phyloP scores from a whole-genome alignment of 1,140 invertebrate species.

The Drosophila varians region DNA sequence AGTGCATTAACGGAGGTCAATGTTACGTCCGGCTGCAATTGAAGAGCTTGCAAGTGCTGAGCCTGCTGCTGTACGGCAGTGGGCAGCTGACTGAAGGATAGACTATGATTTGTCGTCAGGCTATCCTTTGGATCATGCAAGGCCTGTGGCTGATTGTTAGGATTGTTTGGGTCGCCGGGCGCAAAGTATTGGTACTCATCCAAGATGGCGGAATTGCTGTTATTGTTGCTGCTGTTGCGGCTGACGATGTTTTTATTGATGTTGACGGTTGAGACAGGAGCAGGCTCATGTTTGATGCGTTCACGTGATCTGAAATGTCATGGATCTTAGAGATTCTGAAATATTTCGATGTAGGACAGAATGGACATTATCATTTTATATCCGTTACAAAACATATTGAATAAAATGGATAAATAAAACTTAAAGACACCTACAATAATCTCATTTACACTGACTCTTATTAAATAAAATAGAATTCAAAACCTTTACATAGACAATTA shows the following conservation, averaged over 20 bases:
- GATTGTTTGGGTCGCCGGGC: constrained; percentile 79
- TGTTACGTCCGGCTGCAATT: constrained; percentile 64
- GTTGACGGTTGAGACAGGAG: background rate
- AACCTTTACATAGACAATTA: no score
- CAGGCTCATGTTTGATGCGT: constrained; percentile 52
- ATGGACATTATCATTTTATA: no score
- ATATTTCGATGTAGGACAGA: background rate
- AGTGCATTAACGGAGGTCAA: constrained; percentile 41
- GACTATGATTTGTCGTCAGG: background rate
- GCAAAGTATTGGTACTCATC: constrained; percentile 82
- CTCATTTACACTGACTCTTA: no score
- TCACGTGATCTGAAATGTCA: constrained; percentile 67
- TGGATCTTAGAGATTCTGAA: background rate
- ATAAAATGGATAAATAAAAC: no score
- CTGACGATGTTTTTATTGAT: constrained; percentile 34
- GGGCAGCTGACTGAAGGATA: constrained; percentile 52
- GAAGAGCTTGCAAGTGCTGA: constrained; percentile 60
- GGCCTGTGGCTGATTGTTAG: constrained; percentile 59
- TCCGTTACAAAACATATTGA: no score
- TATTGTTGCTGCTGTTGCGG: constrained; percentile 49
- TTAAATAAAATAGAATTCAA: no score
- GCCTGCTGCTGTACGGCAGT: constrained; percentile 51
- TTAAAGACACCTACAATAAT: no score
- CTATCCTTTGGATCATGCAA: background rate
- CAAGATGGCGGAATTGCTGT: constrained; percentile 51